These are phyloP conservation scores for Accipiter virgatus DNA, from an alignment of 2,113 vertebrate genomes.

Conservation along the genomic window DNA sequence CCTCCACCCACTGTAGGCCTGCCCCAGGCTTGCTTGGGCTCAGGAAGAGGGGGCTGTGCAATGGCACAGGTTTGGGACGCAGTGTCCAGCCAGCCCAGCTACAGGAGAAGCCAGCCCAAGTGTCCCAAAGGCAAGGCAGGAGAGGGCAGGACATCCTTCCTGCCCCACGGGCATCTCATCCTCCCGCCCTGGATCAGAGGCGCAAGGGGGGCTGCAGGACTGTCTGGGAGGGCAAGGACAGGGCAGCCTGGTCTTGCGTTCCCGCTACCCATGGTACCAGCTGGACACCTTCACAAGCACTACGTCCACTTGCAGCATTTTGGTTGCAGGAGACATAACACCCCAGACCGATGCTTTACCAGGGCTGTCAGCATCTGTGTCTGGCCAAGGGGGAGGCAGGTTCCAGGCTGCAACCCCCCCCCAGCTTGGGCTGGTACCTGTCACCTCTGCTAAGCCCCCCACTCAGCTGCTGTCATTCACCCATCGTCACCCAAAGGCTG, in stretches of 20 bases:
- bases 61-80: neutral
- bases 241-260: neutral
- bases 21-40: neutral
- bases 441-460: neutral
- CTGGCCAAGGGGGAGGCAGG: neutral
- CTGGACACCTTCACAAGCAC: neutral
- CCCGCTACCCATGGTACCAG: accelerated
- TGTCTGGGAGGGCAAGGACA: neutral
- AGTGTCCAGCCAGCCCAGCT: neutral
- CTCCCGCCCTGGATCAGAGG: neutral
- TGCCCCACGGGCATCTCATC: accelerated
- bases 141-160: neutral
- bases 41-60: neutral
- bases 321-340: neutral
- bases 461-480: neutral
- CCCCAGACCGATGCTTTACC: accelerated
- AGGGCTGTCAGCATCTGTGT: neutral
- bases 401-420: neutral
- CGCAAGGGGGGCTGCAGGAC: neutral
- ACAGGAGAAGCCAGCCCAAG: neutral
- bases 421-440: neutral
- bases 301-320: neutral
- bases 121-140: neutral
- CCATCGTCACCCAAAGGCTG: neutral
- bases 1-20: neutral